Evolutionary conservation across 2,797 vertebrate genomes (phyloP).

Genomic region (Pantherophis vulpinus): DNA sequence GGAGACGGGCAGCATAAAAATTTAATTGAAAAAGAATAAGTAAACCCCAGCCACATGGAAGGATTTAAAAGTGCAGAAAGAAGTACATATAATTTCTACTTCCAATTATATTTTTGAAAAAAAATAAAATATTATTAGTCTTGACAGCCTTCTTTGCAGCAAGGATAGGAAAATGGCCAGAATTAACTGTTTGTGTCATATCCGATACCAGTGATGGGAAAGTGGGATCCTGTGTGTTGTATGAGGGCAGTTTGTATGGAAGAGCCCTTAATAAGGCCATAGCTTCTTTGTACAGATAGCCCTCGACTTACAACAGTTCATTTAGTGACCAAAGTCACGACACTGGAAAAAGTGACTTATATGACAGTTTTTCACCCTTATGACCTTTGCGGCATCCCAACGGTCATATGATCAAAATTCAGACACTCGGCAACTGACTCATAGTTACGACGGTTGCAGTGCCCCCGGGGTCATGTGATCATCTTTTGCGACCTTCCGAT

Average conservation of each 20-base stretch:
- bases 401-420: no score
- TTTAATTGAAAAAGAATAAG: no score
- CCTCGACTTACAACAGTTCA: background rate
- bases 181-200: background rate
- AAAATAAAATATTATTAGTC: no score
- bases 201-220: background rate
- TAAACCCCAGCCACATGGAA: background rate
- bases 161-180: background rate
- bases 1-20: no score
- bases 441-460: background rate
- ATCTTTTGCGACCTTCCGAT: no score
- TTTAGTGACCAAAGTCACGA: background rate
- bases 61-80: background rate
- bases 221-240: background rate
- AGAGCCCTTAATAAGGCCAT: background rate
- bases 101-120: no score
- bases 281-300: background rate
- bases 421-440: background rate
- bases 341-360: background rate
- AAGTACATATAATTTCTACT: no score
- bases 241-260: background rate
- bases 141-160: background rate
- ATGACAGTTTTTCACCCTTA: background rate
- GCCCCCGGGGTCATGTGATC: no score
- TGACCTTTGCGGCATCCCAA: background rate